Conservation (phyloP, 2,888 invertebrate genomes). For the Drosophila greeni region DNA sequence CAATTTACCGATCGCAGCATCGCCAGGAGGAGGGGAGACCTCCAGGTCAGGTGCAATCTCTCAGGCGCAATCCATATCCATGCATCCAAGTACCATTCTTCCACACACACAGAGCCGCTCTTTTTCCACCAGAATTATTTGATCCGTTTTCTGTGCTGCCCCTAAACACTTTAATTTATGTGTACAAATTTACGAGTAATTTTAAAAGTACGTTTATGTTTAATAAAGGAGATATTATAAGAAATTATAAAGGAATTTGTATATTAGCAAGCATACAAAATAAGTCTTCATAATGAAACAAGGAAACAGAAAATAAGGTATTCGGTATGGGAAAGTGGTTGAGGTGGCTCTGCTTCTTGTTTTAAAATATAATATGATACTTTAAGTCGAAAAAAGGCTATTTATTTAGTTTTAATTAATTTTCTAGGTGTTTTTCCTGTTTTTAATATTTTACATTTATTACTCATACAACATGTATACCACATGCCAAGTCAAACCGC, state of each 20-base stretch:
- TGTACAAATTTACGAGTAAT: conserved; percentile 63
- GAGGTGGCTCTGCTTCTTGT: too few relatives aligned
- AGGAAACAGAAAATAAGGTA: not conserved
- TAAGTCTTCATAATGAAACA: not conserved
- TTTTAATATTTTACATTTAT: too few relatives aligned
- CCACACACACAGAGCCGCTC: conserved; percentile 17
- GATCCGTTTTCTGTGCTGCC: conserved; percentile 39
- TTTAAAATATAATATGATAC: too few relatives aligned
- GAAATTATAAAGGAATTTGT: not conserved
- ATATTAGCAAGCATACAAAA: not conserved
- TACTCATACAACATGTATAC: not conserved
- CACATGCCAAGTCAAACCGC: not conserved
- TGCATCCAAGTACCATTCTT: conserved; percentile 34
- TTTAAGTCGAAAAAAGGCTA: too few relatives aligned
- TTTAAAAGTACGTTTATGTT: conserved; percentile 50
- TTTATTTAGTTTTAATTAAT: too few relatives aligned
- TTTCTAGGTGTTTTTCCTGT: too few relatives aligned
- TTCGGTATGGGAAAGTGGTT: too few relatives aligned
- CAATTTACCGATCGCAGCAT: conserved; percentile 57
- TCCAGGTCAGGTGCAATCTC: conserved; percentile 45
- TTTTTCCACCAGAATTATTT: conserved; percentile 18
- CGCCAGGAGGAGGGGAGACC: conserved; percentile 16
- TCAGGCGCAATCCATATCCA: conserved; percentile 54
- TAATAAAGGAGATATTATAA: conserved; percentile 58
- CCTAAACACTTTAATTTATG: conserved; percentile 62